Evolutionary conservation across 2,888 invertebrate genomes (phyloP).

Genomic region (Melinaea menophilus): DNA sequence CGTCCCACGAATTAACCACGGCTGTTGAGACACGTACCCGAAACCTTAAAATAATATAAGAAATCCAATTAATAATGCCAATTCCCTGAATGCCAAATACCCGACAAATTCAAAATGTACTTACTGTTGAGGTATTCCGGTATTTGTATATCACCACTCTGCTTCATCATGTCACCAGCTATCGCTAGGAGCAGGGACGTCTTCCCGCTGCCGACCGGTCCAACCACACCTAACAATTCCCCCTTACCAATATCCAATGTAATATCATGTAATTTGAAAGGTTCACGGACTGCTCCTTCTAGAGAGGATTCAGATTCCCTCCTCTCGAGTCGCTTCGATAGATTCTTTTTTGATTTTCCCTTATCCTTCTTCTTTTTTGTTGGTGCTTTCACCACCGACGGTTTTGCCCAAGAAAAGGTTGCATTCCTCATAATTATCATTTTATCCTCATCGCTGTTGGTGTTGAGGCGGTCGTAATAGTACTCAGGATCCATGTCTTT

Average conservation of each 20-base stretch:
- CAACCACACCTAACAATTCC: constrained; percentile 90
- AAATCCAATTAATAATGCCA: no score
- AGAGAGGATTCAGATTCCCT: constrained; percentile 54
- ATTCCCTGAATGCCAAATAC: constrained; percentile 49
- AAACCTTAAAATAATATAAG: constrained; percentile 76
- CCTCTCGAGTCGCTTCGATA: constrained; percentile 50
- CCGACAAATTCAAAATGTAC: constrained; percentile 82
- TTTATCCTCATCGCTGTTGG: constrained; percentile 73
- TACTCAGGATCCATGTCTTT: constrained; percentile 79
- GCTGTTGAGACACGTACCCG: constrained; percentile 91
- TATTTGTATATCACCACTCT: constrained; percentile 82
- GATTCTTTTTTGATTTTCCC: constrained; percentile 67
- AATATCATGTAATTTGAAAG: constrained; percentile 58
- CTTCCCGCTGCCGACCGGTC: constrained; percentile 95
- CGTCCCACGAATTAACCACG: constrained; percentile 95
- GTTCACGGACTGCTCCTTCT: constrained; percentile 43
- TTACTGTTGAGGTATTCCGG: constrained; percentile 82
- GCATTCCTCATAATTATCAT: constrained; percentile 79
- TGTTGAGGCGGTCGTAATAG: constrained; percentile 79
- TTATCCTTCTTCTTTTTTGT: constrained; percentile 64
- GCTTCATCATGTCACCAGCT: constrained; percentile 88
- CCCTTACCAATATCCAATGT: constrained; percentile 76
- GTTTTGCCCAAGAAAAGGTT: constrained; percentile 78
- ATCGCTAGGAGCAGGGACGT: constrained; percentile 90
- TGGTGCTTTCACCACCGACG: constrained; percentile 49